Conservation (phyloP, 2,113 vertebrate species). For the Aramus guarauna region DNA sequence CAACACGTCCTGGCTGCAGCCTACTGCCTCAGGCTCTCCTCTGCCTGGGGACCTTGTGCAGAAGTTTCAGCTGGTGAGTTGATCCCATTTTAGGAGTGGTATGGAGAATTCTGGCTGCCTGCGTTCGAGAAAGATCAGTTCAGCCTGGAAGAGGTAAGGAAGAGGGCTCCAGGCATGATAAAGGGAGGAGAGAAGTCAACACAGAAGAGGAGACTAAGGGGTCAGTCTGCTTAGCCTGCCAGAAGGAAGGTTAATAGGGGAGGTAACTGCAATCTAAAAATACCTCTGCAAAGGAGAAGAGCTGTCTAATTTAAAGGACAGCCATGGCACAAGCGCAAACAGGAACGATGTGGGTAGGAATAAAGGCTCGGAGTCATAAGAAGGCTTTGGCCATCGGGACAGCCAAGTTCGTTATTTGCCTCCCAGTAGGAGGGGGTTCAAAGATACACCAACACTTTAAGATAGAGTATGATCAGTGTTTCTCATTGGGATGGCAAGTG, state of each 20-base stretch:
- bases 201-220: not conserved
- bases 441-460: not conserved
- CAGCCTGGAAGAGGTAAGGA: not conserved
- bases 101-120: not conserved
- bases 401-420: not conserved
- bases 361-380: not conserved
- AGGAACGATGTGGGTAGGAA: not conserved
- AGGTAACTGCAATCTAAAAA: not conserved
- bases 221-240: not conserved
- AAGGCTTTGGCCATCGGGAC: not conserved
- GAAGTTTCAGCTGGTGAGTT: not conserved
- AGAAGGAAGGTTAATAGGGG: not conserved
- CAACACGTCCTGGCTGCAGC: not conserved
- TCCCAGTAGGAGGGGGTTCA: not conserved
- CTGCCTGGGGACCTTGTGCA: not conserved
- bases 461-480: not conserved
- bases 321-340: rapidly evolving
- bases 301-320: not conserved
- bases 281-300: not conserved
- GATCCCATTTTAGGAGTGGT: not conserved
- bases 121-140: not conserved
- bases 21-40: not conserved
- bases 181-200: not conserved
- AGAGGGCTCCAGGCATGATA: not conserved
- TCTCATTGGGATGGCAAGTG: not conserved